Conservation (phyloP, 1,140 invertebrate genomes). For the Papilio machaon region DNA sequence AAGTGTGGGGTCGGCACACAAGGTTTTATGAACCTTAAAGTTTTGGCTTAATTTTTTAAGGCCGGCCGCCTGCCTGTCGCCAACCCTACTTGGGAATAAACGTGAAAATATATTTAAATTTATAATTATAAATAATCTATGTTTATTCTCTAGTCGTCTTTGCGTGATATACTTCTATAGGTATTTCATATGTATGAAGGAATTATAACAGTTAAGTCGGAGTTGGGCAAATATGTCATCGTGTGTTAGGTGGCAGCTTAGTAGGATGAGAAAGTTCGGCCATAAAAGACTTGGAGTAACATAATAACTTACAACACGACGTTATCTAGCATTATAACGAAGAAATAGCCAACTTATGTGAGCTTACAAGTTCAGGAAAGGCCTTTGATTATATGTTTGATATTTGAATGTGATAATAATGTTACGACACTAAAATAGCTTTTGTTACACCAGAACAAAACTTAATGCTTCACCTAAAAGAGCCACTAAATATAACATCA, state of each 20-base stretch:
- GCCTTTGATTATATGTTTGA: constrained; percentile 1
- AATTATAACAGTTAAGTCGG: constrained; percentile 24
- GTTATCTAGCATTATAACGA: constrained; percentile 44
- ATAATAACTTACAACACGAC: constrained; percentile 47
- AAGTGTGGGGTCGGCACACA: no score
- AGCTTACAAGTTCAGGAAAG: constrained; percentile 5
- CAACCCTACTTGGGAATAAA: no score
- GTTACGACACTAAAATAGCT: not conserved
- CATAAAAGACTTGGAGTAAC: constrained; percentile 38
- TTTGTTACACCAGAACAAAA: not conserved
- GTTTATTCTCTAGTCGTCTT: not conserved
- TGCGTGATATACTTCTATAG: not conserved
- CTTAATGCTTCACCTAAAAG: no score
- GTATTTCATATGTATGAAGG: not conserved
- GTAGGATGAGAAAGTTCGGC: constrained; percentile 31
- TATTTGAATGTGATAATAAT: constrained; percentile 6
- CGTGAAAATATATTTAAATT: no score
- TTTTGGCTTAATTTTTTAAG: no score
- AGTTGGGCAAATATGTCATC: constrained; percentile 32
- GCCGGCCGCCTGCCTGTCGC: no score
- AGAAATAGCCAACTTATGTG: constrained; percentile 37
- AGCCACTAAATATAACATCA: no score
- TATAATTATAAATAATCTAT: not conserved
- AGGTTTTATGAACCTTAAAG: no score
- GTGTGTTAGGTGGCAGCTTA: constrained; percentile 31